phyloP scores from a whole-genome alignment of 2,113 vertebrate species.

The Leptocoma aspasia region DNA sequence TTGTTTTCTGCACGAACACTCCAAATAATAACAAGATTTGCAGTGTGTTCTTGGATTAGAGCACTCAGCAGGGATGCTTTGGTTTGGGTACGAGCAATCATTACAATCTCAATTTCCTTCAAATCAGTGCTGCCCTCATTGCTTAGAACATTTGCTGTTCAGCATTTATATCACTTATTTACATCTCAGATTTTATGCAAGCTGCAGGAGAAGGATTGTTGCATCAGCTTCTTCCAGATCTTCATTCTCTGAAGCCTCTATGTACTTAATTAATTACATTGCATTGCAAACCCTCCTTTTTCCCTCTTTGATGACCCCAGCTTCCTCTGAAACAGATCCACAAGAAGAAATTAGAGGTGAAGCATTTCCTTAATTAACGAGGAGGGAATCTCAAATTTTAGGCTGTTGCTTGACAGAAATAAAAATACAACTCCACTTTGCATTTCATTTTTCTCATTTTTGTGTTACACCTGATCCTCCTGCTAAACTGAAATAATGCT shows the following conservation, averaged over 20 bases:
- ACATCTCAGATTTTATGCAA: slow-evolving; percentile 10
- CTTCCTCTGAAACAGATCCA: not conserved
- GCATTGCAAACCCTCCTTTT: not conserved
- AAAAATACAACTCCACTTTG: not conserved
- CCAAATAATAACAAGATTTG: slow-evolving; percentile 18
- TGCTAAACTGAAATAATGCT: not conserved
- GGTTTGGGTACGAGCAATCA: not conserved
- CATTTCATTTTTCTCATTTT: not conserved
- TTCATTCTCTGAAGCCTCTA: not conserved
- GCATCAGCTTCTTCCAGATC: not conserved
- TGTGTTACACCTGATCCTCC: not conserved
- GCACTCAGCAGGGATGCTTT: slow-evolving; percentile 13
- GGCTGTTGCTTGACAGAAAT: not conserved
- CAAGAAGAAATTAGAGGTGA: not conserved
- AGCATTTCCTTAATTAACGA: not conserved
- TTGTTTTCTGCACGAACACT: slow-evolving; percentile 29
- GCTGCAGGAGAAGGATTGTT: not conserved
- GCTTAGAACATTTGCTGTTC: not conserved
- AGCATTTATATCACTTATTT: slow-evolving; percentile 6
- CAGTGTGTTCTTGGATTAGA: not conserved
- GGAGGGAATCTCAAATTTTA: not conserved
- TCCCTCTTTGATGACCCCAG: not conserved
- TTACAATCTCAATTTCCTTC: slow-evolving; percentile 7
- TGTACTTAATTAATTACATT: not conserved
- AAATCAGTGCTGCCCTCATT: not conserved